Percentiles rank a stretch among this genome's conserved stretches.
phyloP scores from a whole-genome alignment of 2,888 invertebrate species.

The Fabriciana adippe region DNA sequence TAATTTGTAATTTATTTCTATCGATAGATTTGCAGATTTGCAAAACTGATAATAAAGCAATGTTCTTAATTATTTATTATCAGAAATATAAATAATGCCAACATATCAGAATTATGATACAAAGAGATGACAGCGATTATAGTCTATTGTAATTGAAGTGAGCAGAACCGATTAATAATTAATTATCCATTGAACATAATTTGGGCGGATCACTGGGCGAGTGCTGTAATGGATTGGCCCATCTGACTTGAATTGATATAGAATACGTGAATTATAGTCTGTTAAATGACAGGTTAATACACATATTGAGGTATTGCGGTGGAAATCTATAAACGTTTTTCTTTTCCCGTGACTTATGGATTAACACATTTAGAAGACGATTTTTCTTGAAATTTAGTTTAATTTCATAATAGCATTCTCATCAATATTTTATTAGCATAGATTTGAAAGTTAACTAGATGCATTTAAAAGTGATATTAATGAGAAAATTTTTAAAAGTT shows the following conservation, averaged over 20 bases:
- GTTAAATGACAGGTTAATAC: slow-evolving; percentile 14
- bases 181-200: slow-evolving; percentile 81
- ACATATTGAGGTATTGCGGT: slow-evolving; percentile 8
- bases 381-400: no score
- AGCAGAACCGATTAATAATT: slow-evolving; percentile 76
- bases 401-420: no score
- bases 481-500: no score
- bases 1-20: no score
- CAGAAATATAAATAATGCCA: slow-evolving; percentile 3
- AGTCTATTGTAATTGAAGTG: slow-evolving; percentile 58
- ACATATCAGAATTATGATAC: slow-evolving; percentile 23
- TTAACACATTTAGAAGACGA: no score
- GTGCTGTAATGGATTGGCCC: slow-evolving; percentile 60
- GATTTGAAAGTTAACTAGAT: no score
- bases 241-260: slow-evolving; percentile 59
- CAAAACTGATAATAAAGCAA: no score
- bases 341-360: no score
- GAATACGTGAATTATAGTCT: slow-evolving; percentile 27
- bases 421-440: no score
- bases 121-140: slow-evolving; percentile 33
- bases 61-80: no score
- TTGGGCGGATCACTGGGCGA: slow-evolving; percentile 70
- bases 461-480: no score
- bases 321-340: background rate
- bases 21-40: no score